phyloP scores from a whole-genome alignment of 2,113 vertebrate genomes.

The Actenoides hombroni region DNA sequence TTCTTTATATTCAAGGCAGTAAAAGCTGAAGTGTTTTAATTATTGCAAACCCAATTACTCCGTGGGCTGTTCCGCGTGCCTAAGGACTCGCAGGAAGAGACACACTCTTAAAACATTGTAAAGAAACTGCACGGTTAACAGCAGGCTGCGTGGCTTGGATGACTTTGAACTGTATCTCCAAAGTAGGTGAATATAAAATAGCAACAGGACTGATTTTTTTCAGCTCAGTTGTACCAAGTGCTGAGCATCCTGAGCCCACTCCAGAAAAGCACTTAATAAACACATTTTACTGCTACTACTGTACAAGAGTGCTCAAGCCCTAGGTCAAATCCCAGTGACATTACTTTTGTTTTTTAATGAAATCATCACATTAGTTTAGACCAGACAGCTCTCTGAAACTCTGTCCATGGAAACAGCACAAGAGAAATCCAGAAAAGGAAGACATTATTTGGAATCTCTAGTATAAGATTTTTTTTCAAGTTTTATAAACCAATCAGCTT shows the following conservation, averaged over 20 bases:
- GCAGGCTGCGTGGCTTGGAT: background rate
- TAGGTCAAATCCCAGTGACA: background rate
- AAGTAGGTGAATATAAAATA: background rate
- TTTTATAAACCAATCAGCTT: background rate
- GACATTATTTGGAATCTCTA: background rate
- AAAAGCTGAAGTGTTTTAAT: background rate
- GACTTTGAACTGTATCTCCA: constrained; percentile 9
- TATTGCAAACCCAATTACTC: background rate
- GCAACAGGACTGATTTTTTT: background rate
- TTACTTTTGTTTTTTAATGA: background rate
- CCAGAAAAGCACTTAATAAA: constrained; percentile 48
- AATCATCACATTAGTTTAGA: background rate
- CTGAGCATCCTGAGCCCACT: background rate
- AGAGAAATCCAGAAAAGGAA: background rate
- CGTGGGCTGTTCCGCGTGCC: background rate
- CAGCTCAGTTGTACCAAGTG: background rate
- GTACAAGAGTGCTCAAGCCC: background rate
- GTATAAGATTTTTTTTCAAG: background rate
- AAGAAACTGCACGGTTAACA: background rate
- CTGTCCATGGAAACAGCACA: background rate
- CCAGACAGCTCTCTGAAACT: background rate
- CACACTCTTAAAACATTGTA: background rate
- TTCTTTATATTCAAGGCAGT: background rate
- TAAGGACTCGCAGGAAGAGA: background rate
- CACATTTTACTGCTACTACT: background rate